phyloP scores from a whole-genome alignment of 1,140 invertebrate genomes.

The Epicauta chinensis region DNA sequence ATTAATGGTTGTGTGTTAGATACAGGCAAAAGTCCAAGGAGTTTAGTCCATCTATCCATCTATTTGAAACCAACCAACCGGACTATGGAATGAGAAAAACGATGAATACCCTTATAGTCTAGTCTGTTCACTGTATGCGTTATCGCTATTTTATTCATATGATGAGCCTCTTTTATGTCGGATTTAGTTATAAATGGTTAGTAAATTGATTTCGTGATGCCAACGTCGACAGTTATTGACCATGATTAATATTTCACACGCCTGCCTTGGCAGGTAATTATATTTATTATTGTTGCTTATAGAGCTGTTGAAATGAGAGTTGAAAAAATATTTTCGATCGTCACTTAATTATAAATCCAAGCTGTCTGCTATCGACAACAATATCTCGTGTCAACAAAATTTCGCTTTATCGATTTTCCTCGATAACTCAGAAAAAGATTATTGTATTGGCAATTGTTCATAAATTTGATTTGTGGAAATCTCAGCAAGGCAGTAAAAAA shows the following conservation, averaged over 20 bases:
- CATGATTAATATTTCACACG: slow-evolving; percentile 34
- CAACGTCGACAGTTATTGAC: slow-evolving; percentile 32
- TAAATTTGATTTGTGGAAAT: too few relatives aligned
- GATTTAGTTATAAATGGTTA: slow-evolving; percentile 36
- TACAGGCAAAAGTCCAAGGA: slow-evolving; percentile 22
- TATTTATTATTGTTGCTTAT: background rate
- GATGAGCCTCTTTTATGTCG: slow-evolving; percentile 31
- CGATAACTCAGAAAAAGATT: too few relatives aligned
- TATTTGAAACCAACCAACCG: too few relatives aligned
- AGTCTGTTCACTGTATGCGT: slow-evolving; percentile 20
- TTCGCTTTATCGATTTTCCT: too few relatives aligned
- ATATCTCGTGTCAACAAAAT: too few relatives aligned
- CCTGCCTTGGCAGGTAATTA: slow-evolving; percentile 8
- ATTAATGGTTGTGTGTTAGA: slow-evolving; percentile 35
- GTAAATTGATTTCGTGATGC: slow-evolving; percentile 35
- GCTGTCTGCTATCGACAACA: too few relatives aligned
- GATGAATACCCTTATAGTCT: slow-evolving; percentile 15
- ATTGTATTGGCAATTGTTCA: too few relatives aligned
- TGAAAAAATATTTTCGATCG: too few relatives aligned
- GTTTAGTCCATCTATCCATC: slow-evolving; percentile 5
- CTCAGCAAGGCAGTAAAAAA: too few relatives aligned
- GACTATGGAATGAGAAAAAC: background rate
- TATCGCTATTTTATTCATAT: slow-evolving; percentile 41
- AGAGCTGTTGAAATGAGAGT: too few relatives aligned
- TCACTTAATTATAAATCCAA: too few relatives aligned